phyloP scores from a whole-genome alignment of 2,797 vertebrate species.

The Cyprinodon diabolis region DNA sequence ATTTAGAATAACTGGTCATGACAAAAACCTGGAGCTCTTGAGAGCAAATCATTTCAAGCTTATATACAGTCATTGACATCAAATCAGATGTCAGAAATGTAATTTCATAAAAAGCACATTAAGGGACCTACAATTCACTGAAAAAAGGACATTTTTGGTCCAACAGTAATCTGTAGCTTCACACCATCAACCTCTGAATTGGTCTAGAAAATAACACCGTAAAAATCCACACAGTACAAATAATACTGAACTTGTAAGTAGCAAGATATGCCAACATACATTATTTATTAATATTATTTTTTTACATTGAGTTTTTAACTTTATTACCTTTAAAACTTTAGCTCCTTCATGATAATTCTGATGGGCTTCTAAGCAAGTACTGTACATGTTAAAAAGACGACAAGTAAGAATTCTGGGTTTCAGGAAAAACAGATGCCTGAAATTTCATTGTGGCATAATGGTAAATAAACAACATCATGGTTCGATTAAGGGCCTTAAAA shows the following conservation, averaged over 20 bases:
- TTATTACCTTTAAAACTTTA: conserved; percentile 80
- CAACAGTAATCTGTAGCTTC: conserved; percentile 92
- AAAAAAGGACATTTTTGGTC: conserved; percentile 85
- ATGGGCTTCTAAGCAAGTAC: conserved; percentile 90
- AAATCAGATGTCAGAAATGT: conserved; percentile 88
- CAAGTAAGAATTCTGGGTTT: conserved; percentile 89
- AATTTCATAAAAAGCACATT: conserved; percentile 92
- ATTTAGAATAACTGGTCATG: conserved; percentile 93
- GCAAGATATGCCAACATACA: conserved; percentile 89
- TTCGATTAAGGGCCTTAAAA: conserved; percentile 37
- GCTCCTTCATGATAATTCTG: conserved; percentile 89
- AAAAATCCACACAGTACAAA: conserved; percentile 99
- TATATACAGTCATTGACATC: conserved; percentile 91
- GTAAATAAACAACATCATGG: conserved; percentile 53
- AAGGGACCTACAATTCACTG: conserved; percentile 93
- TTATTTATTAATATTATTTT: conserved; percentile 86
- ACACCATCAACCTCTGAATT: conserved; percentile 63
- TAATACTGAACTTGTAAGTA: conserved; percentile 93
- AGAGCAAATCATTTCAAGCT: conserved; percentile 76
- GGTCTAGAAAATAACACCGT: conserved; percentile 99
- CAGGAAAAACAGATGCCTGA: conserved; percentile 72
- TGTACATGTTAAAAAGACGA: conserved; percentile 88
- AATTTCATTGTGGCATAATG: conserved; percentile 54
- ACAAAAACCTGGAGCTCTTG: conserved; percentile 92
- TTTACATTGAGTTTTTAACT: conserved; percentile 87